Conservation (phyloP, 53 echinoderm and acorn worm genomes). For the Stichopus horrens region DNA sequence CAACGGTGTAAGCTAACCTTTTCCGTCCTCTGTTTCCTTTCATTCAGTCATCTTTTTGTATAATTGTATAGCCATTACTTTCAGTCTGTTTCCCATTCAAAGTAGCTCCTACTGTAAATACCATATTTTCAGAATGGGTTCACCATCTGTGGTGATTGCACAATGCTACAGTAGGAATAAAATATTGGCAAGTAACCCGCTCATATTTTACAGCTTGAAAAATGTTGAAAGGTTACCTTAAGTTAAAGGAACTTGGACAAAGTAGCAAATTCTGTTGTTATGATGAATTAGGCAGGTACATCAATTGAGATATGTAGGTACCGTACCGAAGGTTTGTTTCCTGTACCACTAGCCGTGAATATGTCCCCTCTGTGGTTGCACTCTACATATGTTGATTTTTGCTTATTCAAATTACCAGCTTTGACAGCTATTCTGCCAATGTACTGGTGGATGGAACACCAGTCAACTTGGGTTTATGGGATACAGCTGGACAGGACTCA, state of each 20-base stretch:
- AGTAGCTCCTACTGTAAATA: no score
- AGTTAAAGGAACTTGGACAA: no score
- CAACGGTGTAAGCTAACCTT: conserved; percentile 16
- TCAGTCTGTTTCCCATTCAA: no score
- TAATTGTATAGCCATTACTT: no score
- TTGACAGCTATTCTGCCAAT: conserved; percentile 18
- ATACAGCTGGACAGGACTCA: conserved; percentile 22
- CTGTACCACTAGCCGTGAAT: neutral
- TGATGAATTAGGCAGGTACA: neutral
- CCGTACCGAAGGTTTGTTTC: neutral
- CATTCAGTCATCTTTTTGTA: no score
- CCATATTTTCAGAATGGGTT: no score
- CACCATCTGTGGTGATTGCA: no score
- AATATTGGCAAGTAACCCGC: no score
- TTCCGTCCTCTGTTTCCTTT: neutral
- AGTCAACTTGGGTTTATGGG: conserved; percentile 20
- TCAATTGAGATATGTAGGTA: neutral
- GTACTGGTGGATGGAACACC: conserved; percentile 22
- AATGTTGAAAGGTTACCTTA: no score
- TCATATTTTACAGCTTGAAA: no score
- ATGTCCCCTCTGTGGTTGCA: neutral
- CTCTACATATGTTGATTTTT: neutral
- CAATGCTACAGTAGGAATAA: no score
- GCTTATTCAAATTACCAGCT: neutral
- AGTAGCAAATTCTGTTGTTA: no score